Evolutionary conservation across 2,113 vertebrate species (phyloP), one percentile per base, ranked within the genome.

Genomic region (Clarias macrocephalus): DNA sequence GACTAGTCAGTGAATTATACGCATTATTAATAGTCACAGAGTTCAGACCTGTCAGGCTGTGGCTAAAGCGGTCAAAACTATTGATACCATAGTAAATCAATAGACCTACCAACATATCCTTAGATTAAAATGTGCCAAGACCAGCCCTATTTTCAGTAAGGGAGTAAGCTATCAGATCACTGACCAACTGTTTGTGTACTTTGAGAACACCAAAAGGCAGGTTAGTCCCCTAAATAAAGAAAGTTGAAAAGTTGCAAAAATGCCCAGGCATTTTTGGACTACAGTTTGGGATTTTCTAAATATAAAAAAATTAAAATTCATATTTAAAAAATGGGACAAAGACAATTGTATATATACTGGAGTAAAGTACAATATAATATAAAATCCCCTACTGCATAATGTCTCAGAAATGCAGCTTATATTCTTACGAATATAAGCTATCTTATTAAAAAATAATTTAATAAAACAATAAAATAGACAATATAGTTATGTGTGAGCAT

Each of bases 11-110:
- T 10, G 12, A 75, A 75, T 48, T 11, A 25, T n/a, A 68, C 2
- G 65, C 65, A 68, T 68, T 68, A 68, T 68, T 28, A 68, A 21
- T 75, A 75, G 37, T 75, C 72, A 23, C 10, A 75, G 70, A 73
- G 37, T 48, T 48, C 18, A 56, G 18, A 18, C 5, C n/a, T n/a
- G 52, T 28, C 75, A 28, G 54, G 75, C 48, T 28, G 25, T 77
- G 13, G 15, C 25, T 16, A 48, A 77, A 56, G 12, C 28, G 56
- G 4, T n/a, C 23, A 76, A 54, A 48, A 25, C n/a, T 77, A 12
- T 18, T 56, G 75, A 52, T 37, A 52, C 23, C 23, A 28, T n/a
- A 16, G 48, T 56, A 77, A 56, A 77, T 56, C 25, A 54, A 54
- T 77, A 52, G 16, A 25, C 48, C 23, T n/a, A 77, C 13, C 12